phyloP scores from a whole-genome alignment of 2,797 vertebrate genomes.

The Bryconaethiops microstoma region DNA sequence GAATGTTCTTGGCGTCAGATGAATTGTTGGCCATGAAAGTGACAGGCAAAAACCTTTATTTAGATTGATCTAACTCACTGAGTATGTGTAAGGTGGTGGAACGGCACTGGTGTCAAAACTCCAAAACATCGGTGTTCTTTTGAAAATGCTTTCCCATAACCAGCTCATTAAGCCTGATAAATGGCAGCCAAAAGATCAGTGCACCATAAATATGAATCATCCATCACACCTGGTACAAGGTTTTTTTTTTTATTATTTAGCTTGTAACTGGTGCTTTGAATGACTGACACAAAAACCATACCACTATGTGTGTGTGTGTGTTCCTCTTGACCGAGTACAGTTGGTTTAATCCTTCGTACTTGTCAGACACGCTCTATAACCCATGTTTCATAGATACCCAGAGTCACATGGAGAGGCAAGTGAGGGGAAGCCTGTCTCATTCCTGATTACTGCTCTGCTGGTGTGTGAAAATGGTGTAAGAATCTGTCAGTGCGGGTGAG shows the following conservation, averaged over 20 bases:
- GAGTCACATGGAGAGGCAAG: neutral
- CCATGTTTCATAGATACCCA: conserved; percentile 26
- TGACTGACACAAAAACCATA: conserved; percentile 15
- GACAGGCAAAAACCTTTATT: neutral
- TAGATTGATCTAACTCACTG: neutral
- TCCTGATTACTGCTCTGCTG: conserved; percentile 28
- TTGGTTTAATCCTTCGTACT: conserved; percentile 23
- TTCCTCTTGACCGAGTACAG: conserved; percentile 29
- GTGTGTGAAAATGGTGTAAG: conserved; percentile 36
- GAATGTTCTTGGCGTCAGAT: neutral
- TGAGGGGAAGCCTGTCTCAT: conserved; percentile 5
- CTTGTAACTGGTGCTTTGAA: conserved; percentile 30
- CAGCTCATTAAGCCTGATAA: neutral
- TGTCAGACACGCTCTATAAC: conserved; percentile 41
- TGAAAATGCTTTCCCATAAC: neutral
- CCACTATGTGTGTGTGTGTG: neutral
- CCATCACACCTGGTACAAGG: conserved; percentile 4
- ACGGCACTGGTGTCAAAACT: neutral
- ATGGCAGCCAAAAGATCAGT: neutral
- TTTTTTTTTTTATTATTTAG: neutral
- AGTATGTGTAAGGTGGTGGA: neutral
- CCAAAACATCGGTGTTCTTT: neutral
- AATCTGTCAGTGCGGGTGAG: conserved; percentile 33
- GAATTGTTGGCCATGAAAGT: neutral
- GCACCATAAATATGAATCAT: neutral